These are phyloP conservation scores for Sesia apiformis DNA, from an alignment of 2,888 invertebrate species.

Conservation along the genomic window DNA sequence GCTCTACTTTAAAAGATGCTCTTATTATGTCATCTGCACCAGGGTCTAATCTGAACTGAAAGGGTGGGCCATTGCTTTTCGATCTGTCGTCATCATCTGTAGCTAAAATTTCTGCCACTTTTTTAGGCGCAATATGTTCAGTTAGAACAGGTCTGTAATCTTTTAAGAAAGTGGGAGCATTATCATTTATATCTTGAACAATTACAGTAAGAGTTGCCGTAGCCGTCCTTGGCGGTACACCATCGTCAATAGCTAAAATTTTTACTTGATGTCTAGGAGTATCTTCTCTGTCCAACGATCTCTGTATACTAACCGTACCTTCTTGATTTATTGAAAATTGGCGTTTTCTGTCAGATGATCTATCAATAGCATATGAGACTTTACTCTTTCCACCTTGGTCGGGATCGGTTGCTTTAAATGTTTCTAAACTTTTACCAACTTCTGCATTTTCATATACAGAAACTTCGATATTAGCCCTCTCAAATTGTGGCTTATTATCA, in stretches of 20 bases:
- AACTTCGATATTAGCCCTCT: constrained; percentile 93
- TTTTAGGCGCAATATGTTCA: constrained; percentile 93
- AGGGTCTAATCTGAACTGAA: constrained; percentile 94
- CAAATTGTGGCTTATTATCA: constrained; percentile 97
- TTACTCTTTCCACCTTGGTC: constrained; percentile 96
- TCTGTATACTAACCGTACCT: constrained; percentile 95
- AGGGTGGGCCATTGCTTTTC: constrained; percentile 97
- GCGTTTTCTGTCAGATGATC: constrained; percentile 92
- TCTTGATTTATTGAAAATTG: constrained; percentile 96
- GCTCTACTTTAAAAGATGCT: constrained; percentile 96
- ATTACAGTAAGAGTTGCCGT: constrained; percentile 95
- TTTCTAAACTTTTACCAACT: constrained; percentile 91
- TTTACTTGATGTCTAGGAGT: constrained; percentile 97
- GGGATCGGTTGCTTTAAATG: constrained; percentile 95
- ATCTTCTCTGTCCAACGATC: constrained; percentile 94
- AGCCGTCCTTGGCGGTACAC: constrained; percentile 93
- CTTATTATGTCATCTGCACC: constrained; percentile 95
- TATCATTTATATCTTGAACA: constrained; percentile 96
- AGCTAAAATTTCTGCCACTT: constrained; percentile 93
- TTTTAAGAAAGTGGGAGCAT: constrained; percentile 93
- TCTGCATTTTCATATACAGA: constrained; percentile 94
- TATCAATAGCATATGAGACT: constrained; percentile 93
- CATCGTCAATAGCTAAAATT: constrained; percentile 96
- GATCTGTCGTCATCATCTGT: constrained; percentile 96
- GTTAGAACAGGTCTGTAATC: constrained; percentile 94